Conservation (phyloP, 2,113 vertebrate genomes). For the Sorex fumeus region DNA sequence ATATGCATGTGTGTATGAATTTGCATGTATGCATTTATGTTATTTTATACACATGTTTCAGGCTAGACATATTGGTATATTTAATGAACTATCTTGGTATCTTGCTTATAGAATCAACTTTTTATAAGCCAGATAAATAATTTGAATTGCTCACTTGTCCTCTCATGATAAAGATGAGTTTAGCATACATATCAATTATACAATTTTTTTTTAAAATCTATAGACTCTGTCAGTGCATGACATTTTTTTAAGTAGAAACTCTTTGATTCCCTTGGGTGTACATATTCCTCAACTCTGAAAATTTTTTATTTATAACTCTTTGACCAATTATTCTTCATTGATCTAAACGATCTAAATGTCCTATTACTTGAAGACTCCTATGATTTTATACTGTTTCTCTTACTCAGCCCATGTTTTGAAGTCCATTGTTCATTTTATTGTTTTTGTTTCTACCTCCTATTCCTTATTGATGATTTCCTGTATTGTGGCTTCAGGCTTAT, state of each 20-base stretch:
- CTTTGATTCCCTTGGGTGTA: too few species aligned
- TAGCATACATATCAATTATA: neutral
- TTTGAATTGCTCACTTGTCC: conserved; percentile 24
- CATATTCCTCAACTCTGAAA: too few species aligned
- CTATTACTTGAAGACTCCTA: too few species aligned
- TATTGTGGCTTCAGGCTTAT: too few species aligned
- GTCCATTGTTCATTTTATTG: too few species aligned
- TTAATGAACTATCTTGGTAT: conserved; percentile 52
- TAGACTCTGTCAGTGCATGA: neutral
- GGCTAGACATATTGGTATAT: conserved; percentile 33
- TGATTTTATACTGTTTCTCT: too few species aligned
- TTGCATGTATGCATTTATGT: neutral
- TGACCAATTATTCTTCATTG: too few species aligned
- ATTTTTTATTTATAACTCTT: too few species aligned
- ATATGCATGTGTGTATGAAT: neutral
- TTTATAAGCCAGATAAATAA: conserved; percentile 34
- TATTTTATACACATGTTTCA: neutral
- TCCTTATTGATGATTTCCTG: too few species aligned
- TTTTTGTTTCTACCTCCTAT: too few species aligned
- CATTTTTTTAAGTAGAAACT: neutral
- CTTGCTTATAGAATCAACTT: conserved; percentile 55
- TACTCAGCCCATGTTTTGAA: too few species aligned
- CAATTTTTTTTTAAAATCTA: conserved; percentile 45
- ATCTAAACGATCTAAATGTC: too few species aligned
- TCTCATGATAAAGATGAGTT: conserved; percentile 47